These are phyloP conservation scores for Casuarius casuarius DNA, from an alignment of 2,113 vertebrate genomes.

Conservation along the genomic window DNA sequence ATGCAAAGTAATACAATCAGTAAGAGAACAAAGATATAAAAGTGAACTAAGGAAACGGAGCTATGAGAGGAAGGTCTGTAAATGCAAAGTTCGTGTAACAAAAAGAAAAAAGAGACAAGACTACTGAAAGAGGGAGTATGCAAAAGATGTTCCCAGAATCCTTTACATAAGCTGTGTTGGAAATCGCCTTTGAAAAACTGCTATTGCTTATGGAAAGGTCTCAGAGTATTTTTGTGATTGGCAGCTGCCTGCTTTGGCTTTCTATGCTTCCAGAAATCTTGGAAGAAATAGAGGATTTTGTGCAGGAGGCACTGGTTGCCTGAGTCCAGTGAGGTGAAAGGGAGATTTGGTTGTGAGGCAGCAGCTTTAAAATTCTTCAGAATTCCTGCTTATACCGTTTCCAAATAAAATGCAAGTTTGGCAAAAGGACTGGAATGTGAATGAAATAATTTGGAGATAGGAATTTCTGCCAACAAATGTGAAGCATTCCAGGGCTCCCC, in stretches of 20 bases:
- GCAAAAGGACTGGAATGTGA: not conserved
- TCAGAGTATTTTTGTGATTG: not conserved
- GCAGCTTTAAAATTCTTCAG: not conserved
- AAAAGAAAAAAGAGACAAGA: not conserved
- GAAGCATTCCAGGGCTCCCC: not conserved
- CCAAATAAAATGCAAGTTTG: not conserved
- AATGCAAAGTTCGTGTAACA: not conserved
- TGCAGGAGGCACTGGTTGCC: not conserved
- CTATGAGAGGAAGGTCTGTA: not conserved
- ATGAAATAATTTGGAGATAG: not conserved
- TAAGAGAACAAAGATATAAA: not conserved
- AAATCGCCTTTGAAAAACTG: not conserved
- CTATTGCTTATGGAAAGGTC: not conserved
- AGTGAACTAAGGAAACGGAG: not conserved
- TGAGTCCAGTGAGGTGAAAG: fast-evolving
- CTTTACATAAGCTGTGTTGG: not conserved
- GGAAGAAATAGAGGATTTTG: not conserved
- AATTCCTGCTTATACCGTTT: not conserved
- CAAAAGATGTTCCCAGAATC: not conserved
- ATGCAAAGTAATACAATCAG: not conserved
- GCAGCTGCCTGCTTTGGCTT: not conserved
- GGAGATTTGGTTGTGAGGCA: not conserved
- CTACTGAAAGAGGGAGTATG: not conserved
- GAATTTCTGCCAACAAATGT: not conserved
- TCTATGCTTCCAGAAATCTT: not conserved